A percentile compares a stretch with the other conserved stretches of the same genome.
These are phyloP conservation scores for Hermodice carunculata DNA, from an alignment of 2,888 invertebrate species.

Conservation along the genomic window DNA sequence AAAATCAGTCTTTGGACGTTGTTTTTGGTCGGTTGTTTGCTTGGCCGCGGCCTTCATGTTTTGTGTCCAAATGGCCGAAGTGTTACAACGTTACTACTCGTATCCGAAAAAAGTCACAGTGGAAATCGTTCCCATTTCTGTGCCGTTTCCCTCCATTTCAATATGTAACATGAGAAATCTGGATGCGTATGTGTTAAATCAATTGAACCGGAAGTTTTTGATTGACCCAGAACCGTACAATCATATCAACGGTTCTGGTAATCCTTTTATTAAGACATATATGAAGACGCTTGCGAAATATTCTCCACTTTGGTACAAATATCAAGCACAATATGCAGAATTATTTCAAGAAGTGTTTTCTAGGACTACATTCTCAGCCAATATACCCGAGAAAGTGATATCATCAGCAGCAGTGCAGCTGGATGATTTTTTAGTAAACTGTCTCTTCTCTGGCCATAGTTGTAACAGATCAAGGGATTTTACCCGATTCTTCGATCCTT, in stretches of 20 bases:
- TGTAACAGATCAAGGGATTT: constrained; percentile 34
- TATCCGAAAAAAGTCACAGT: constrained; percentile 43
- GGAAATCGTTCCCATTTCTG: constrained; percentile 38
- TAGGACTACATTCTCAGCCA: constrained; percentile 39
- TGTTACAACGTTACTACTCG: constrained; percentile 37
- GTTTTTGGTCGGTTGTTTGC: constrained; percentile 41
- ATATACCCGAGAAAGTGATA: constrained; percentile 34
- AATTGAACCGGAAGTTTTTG: constrained; percentile 36
- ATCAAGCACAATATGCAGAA: constrained; percentile 35
- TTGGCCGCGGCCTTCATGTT: constrained; percentile 41
- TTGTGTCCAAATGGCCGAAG: constrained; percentile 39
- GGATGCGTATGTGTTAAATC: constrained; percentile 38
- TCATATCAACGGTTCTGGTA: constrained; percentile 34
- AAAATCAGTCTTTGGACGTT: constrained; percentile 25
- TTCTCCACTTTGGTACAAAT: constrained; percentile 34
- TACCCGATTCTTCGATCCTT: constrained; percentile 39
- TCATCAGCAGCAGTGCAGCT: constrained; percentile 35
- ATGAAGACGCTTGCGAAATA: constrained; percentile 40
- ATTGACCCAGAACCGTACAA: constrained; percentile 28
- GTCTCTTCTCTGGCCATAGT: constrained; percentile 32
- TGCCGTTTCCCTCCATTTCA: constrained; percentile 42
- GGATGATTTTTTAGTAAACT: constrained; percentile 40
- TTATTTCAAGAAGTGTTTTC: constrained; percentile 44
- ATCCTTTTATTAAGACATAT: constrained; percentile 33
- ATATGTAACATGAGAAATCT: constrained; percentile 46